Base-by-base conservation (phyloP, 1,140 invertebrate genomes). In the Drosophila novamexicana region DNA sequence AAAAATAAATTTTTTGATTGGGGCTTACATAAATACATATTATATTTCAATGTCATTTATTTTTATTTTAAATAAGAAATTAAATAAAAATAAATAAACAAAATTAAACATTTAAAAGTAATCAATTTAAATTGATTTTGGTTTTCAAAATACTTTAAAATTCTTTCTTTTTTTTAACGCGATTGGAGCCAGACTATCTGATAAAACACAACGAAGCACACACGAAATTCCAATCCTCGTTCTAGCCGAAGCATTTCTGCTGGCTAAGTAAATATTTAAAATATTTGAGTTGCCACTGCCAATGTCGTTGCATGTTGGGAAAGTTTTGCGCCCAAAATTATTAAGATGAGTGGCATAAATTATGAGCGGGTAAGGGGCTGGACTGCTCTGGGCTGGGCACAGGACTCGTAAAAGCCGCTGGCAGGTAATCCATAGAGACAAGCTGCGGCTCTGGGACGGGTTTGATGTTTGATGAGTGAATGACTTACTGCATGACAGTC, bases 311-410 rank as follows among this genome's bases (percentile, higher is more conserved):
- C 47, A 70, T 63, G 47, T 50, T 40, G 40, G 6, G 37, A 74
- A 88, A 88, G 76, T 88, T 86, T 77, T 83, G 76, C 73, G 84
- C 67, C 83, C 84, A 80, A 90, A 90, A 89, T 89, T 90, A 89
- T 89, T 90, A 89, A 90, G 85, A 89, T 89, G 85, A 89, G 85
- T 89, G 81, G 85, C 82, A 89, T 89, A 89, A 89, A 90, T 89
- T 89, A 89, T 90, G 81, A 81, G 75, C 65, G 59, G 71, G 29
- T 62, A 64, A 69, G 34, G 12, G 8, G 49, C 52, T 64, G 72
- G 16, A 39, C 42, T 56, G 56, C 45, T 36, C 77, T 56, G 59
- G 61, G 47, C 47, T 29, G 45, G 58, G 58, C 68, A 49, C 66
- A 80, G 76, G 72, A 66, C 75, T 85, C 82, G 54, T 79, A 86